Base-by-base conservation (phyloP, 2,113 vertebrate genomes). In the Oryctolagus cuniculus region DNA sequence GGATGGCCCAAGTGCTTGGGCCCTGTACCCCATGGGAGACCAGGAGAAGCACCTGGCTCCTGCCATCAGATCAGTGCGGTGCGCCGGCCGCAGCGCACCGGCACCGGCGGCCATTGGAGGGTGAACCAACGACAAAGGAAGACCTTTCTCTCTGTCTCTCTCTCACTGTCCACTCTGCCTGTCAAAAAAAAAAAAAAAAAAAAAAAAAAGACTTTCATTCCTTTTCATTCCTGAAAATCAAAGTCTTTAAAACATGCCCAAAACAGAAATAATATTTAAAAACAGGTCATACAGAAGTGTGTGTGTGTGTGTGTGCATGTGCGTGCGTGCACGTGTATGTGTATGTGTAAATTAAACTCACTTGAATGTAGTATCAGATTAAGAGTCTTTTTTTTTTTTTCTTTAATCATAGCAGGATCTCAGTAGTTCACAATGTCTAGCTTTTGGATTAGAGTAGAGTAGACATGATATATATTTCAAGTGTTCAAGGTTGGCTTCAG, bases 161-260 rank as follows among this genome's bases (percentile, higher is more conserved):
- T n/a, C n/a, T n/a, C n/a, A n/a, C n/a, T n/a, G n/a, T n/a, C n/a
- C n/a, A n/a, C n/a, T n/a, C n/a, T n/a, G n/a, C n/a, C n/a, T n/a
- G n/a, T n/a, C n/a, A n/a, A n/a, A n/a, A n/a, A n/a, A n/a, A n/a
- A n/a, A n/a, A n/a, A n/a, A n/a, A n/a, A n/a, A n/a, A n/a, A n/a
- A n/a, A n/a, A n/a, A n/a, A 79, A 53, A 6, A 90, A 83, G 55
- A 31, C 8, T 67, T 90, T 85, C 19, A 51, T 86, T 84, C 31
- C n/a, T 85, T 67, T 90, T 85, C 19, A 51, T 86, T 84, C 31
- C n/a, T 85, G 63, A 96, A 73, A 93, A 86, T 3, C 36, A 78
- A 74, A 44, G 55, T 84, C 21, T 94, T 85, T 70, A 78, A 95
- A 94, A 9, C 13, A 61, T 34, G 7, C 61, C 58, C 69, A 53